phyloP scores from a whole-genome alignment of 2,888 invertebrate species.

The Drosophila rellima region DNA sequence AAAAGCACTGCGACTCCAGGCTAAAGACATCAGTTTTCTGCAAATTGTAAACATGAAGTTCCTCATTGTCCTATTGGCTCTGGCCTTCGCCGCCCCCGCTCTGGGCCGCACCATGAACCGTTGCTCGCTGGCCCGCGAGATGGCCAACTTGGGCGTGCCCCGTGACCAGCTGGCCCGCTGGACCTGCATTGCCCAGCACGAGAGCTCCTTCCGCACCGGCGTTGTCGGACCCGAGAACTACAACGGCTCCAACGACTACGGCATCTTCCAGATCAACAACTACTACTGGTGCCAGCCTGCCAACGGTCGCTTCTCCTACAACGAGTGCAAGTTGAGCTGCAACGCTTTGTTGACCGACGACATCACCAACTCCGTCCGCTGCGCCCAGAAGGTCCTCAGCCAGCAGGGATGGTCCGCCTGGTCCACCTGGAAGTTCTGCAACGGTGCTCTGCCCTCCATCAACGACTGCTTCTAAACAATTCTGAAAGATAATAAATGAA shows the following conservation, averaged over 20 bases:
- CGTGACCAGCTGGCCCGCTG: constrained; percentile 62
- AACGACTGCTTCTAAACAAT: constrained; percentile 62
- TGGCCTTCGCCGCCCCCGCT: constrained; percentile 61
- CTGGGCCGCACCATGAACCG: constrained; percentile 61
- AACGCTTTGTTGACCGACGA: constrained; percentile 71
- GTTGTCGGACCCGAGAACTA: constrained; percentile 85
- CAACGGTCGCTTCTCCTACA: constrained; percentile 67
- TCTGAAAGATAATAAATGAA: constrained; percentile 17
- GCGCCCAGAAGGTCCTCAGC: constrained; percentile 69
- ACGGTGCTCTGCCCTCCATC: constrained; percentile 66
- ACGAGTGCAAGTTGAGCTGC: constrained; percentile 76
- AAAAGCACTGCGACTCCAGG: constrained; percentile 7
- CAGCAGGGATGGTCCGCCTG: constrained; percentile 81
- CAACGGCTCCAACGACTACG: constrained; percentile 85
- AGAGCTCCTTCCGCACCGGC: constrained; percentile 84
- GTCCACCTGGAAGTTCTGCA: constrained; percentile 76
- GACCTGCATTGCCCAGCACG: constrained; percentile 73
- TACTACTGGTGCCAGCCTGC: constrained; percentile 82
- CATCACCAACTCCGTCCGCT: constrained; percentile 72
- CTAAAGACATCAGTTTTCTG: constrained; percentile 45
- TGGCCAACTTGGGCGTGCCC: constrained; percentile 72
- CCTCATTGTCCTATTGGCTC: constrained; percentile 40
- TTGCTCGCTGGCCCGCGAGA: constrained; percentile 71
- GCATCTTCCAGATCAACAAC: constrained; percentile 84
- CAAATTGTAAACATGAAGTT: constrained; percentile 40